These are phyloP conservation scores for Melanophora roralis DNA, from an alignment of 2,888 invertebrate species.

Conservation along the genomic window DNA sequence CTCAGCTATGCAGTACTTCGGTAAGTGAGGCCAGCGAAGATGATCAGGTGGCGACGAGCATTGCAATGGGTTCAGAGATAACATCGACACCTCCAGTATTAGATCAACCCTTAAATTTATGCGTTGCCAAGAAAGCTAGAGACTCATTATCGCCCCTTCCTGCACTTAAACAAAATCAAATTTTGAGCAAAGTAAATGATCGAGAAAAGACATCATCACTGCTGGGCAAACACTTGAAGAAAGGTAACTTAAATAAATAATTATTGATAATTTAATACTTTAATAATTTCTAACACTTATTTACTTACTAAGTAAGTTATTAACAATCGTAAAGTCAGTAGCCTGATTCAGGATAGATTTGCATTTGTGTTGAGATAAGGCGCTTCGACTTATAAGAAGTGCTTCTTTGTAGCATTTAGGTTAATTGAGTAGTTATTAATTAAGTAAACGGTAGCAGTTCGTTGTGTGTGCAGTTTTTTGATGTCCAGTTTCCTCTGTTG, in stretches of 20 bases:
- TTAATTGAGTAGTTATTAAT: no score
- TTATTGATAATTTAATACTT: neutral
- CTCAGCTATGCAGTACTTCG: slow-evolving; percentile 70
- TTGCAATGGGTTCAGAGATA: neutral
- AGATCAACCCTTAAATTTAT: slow-evolving; percentile 81
- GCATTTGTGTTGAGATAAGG: no score
- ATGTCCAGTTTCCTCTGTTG: no score
- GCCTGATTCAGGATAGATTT: no score
- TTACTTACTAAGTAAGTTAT: no score
- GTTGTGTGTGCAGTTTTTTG: no score
- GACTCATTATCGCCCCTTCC: slow-evolving; percentile 63
- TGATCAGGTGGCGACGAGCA: slow-evolving; percentile 64
- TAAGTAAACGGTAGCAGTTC: no score
- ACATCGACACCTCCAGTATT: slow-evolving; percentile 56
- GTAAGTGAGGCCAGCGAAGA: slow-evolving; percentile 78
- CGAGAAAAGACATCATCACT: slow-evolving; percentile 62
- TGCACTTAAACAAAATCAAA: slow-evolving; percentile 61
- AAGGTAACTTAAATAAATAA: slow-evolving; percentile 64
- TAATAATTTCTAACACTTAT: no score
- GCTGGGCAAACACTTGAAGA: slow-evolving; percentile 63
- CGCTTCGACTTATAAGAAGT: no score
- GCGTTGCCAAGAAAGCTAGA: slow-evolving; percentile 79
- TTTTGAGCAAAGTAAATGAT: slow-evolving; percentile 45
- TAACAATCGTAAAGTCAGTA: no score
- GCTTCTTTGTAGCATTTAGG: no score